Evolutionary conservation across 2,888 invertebrate species (phyloP).

Genomic region (Melipona beecheii): DNA sequence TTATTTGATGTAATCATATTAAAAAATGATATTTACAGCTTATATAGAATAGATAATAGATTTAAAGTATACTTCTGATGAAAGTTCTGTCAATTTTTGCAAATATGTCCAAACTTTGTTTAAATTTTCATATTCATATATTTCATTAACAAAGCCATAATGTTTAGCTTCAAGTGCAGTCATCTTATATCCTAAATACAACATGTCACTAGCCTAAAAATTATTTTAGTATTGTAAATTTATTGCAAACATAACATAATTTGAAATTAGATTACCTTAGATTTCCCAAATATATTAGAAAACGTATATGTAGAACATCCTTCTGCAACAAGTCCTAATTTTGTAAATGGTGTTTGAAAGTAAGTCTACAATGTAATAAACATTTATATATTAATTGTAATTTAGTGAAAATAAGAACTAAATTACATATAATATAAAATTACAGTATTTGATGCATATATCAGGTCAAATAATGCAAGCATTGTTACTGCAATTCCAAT

Average conservation of each 20-base stretch:
- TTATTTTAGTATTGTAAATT: slow-evolving; percentile 1
- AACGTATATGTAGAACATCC: slow-evolving; percentile 95
- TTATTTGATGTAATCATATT: background rate
- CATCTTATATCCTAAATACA: slow-evolving; percentile 91
- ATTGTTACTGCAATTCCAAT: slow-evolving; percentile 96
- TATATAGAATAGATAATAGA: background rate
- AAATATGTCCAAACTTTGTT: slow-evolving; percentile 81
- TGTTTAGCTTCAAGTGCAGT: slow-evolving; percentile 91
- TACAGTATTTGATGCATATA: slow-evolving; percentile 94
- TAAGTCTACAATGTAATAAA: slow-evolving; percentile 87
- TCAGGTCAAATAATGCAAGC: slow-evolving; percentile 93
- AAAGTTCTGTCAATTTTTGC: slow-evolving; percentile 65
- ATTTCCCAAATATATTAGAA: slow-evolving; percentile 92
- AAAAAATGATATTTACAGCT: background rate
- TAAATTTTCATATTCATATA: slow-evolving; percentile 89
- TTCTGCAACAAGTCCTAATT: slow-evolving; percentile 94
- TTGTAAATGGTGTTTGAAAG: slow-evolving; percentile 94
- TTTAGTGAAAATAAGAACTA: background rate
- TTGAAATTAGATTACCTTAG: slow-evolving; percentile 86
- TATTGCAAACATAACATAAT: background rate
- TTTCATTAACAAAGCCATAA: slow-evolving; percentile 91
- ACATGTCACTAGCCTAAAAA: slow-evolving; percentile 86
- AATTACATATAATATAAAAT: background rate
- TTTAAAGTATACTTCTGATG: slow-evolving; percentile 67
- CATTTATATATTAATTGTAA: background rate